These are phyloP conservation scores for Rhinogobius similis DNA, from an alignment of 2,113 vertebrate species.

Conservation along the genomic window DNA sequence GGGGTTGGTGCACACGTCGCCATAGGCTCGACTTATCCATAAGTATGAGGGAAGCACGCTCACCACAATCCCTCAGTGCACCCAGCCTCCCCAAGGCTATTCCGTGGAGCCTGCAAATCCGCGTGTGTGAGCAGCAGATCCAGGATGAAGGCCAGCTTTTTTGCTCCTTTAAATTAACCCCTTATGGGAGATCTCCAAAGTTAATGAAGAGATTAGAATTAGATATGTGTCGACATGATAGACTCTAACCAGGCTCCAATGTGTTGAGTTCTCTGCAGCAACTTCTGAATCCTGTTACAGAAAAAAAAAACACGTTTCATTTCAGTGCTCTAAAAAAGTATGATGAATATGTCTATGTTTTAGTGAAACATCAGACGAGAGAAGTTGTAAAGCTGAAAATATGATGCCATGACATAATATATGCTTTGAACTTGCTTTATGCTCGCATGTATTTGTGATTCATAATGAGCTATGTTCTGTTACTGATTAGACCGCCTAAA, in stretches of 20 bases:
- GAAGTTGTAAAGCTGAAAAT: conserved; percentile 10
- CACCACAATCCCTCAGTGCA: conserved; percentile 59
- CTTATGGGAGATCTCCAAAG: conserved; percentile 58
- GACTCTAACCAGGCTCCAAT: conserved; percentile 17
- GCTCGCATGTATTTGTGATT: conserved; percentile 23
- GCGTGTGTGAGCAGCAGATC: conserved; percentile 49
- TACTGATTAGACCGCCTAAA: conserved; percentile 8
- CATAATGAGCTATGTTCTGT: conserved; percentile 9
- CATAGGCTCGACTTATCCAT: conserved; percentile 62
- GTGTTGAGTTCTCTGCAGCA: conserved; percentile 36
- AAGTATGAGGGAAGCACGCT: conserved; percentile 64
- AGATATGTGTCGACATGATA: conserved; percentile 43
- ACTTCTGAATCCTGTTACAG: background rate
- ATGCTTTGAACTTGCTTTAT: conserved; percentile 25
- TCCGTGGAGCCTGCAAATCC: conserved; percentile 54
- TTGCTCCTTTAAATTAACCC: conserved; percentile 69
- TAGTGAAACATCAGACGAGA: background rate
- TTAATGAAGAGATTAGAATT: conserved; percentile 72
- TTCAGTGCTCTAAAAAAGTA: conserved; percentile 30
- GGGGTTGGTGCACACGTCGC: conserved; percentile 50
- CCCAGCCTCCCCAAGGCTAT: conserved; percentile 59
- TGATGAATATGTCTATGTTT: background rate
- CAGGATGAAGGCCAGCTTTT: conserved; percentile 49
- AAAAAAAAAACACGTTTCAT: conserved; percentile 20
- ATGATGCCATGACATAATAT: conserved; percentile 47